phyloP scores from a whole-genome alignment of 2,888 invertebrate species.

The Noctua fimbriata region DNA sequence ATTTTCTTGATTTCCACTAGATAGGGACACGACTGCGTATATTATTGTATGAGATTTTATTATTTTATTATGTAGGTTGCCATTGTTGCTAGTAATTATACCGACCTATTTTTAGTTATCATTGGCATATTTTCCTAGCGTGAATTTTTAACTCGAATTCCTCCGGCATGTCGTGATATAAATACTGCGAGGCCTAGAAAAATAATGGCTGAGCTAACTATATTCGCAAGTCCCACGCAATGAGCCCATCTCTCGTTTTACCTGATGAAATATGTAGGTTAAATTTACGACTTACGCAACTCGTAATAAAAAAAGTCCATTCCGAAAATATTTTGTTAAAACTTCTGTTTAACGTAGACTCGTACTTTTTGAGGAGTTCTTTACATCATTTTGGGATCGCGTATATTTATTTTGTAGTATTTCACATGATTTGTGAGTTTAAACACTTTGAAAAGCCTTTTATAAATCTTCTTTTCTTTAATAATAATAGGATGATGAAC shows the following conservation, averaged over 20 bases:
- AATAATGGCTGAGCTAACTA: slow-evolving; percentile 62
- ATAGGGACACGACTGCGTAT: slow-evolving; percentile 22
- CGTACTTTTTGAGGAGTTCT: slow-evolving; percentile 42
- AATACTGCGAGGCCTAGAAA: slow-evolving; percentile 53
- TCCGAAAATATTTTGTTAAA: slow-evolving; percentile 56
- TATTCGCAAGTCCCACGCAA: slow-evolving; percentile 63
- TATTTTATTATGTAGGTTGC: slow-evolving; percentile 7
- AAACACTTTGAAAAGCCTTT: background rate
- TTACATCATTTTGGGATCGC: slow-evolving; percentile 21
- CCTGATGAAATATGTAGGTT: slow-evolving; percentile 65
- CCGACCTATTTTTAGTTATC: background rate
- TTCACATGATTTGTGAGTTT: background rate
- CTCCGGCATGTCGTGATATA: slow-evolving; percentile 47
- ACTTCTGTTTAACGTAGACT: slow-evolving; percentile 41
- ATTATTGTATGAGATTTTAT: slow-evolving; percentile 8
- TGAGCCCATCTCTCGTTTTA: slow-evolving; percentile 62
- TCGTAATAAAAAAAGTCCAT: slow-evolving; percentile 59
- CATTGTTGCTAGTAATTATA: background rate
- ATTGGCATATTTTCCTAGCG: slow-evolving; percentile 10
- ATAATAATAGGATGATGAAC: background rate
- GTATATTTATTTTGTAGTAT: slow-evolving; percentile 25
- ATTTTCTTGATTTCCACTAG: slow-evolving; percentile 20
- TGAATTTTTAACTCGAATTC: slow-evolving; percentile 38
- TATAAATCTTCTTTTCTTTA: too few relatives aligned
- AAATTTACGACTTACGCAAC: slow-evolving; percentile 63